phyloP scores from a whole-genome alignment of 2,113 vertebrate species.

The Rhinoptilus africanus region DNA sequence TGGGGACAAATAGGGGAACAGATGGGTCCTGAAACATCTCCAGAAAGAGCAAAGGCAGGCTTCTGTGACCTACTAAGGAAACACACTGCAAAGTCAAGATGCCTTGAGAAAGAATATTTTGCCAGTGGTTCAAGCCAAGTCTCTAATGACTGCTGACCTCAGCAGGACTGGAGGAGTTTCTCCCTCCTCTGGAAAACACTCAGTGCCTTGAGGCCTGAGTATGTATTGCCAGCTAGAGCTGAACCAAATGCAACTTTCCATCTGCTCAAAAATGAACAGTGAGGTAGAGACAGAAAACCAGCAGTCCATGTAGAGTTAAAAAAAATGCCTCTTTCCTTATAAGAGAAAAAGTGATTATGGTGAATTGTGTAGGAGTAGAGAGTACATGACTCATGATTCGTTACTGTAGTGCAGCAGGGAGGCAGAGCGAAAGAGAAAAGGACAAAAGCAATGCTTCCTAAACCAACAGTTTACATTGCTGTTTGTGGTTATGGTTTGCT shows the following conservation, averaged over 20 bases:
- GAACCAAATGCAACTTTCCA: constrained; percentile 1
- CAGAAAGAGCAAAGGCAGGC: background rate
- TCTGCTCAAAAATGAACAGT: background rate
- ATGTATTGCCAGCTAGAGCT: background rate
- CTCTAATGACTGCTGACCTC: background rate
- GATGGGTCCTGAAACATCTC: background rate
- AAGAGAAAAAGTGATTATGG: background rate
- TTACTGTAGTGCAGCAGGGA: background rate
- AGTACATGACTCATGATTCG: constrained; percentile 8
- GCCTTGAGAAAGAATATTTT: background rate
- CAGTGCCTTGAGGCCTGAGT: background rate
- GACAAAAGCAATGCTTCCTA: background rate
- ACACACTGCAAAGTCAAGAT: background rate
- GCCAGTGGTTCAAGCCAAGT: background rate
- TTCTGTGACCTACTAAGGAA: background rate
- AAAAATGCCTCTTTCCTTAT: background rate
- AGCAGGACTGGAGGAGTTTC: background rate
- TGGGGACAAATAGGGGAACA: background rate
- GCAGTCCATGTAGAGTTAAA: background rate
- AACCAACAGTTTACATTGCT: background rate
- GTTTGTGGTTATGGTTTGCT: background rate
- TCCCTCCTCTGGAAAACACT: background rate
- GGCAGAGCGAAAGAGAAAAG: background rate
- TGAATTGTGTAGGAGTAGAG: constrained; percentile 40
- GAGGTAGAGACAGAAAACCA: background rate